Evolutionary conservation across 2,113 vertebrate species (phyloP), one percentile per base, ranked within the genome.

Genomic region (Oriolus oriolus): DNA sequence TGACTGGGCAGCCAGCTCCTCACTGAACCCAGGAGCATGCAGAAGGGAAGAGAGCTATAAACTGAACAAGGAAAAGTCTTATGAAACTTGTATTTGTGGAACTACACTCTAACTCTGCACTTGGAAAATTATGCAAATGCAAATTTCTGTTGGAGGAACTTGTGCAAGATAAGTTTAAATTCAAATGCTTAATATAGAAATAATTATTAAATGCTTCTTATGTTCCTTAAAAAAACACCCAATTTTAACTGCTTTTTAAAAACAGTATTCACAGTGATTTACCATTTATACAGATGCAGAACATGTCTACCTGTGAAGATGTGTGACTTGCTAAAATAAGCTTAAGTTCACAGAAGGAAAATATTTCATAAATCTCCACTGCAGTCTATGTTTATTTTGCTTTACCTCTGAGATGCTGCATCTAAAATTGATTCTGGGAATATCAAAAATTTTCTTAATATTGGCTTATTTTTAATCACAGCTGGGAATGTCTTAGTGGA

Each of bases 381-480:
- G 0, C 31, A 41, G 47, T 71, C 78, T 90, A 17, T 87, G 33
- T 94, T 95, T 95, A 69, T 96, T 93, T 94, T 90, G 39, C n/a
- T 86, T 83, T 86, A 88, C 75, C 64, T 92, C 15, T 81, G 80
- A 92, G 64, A 77, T 89, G 64, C 45, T 90, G 79, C 71, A 74
- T 95, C 76, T 95, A 47, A 95, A 92, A 65, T 60, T 92, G 42
- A 68, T 92, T 92, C 82, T 86, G 47, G 54, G 70, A 95, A 74
- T 95, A 95, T 93, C 94, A 93, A 49, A 80, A 92, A 70, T 35
- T 88, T 83, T 88, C 59, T 70, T 93, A 92, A 84, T 89, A 81
- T 47, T 93, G 71, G 39, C 86, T 66, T 95, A 77, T 93, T 95
- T 95, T 95, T 92, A 95, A 77, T 90, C 89, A 90, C 89, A 93